Evolutionary conservation across 2,113 vertebrate species (phyloP), one percentile per base, ranked within the genome.

Genomic region (Alces alces): DNA sequence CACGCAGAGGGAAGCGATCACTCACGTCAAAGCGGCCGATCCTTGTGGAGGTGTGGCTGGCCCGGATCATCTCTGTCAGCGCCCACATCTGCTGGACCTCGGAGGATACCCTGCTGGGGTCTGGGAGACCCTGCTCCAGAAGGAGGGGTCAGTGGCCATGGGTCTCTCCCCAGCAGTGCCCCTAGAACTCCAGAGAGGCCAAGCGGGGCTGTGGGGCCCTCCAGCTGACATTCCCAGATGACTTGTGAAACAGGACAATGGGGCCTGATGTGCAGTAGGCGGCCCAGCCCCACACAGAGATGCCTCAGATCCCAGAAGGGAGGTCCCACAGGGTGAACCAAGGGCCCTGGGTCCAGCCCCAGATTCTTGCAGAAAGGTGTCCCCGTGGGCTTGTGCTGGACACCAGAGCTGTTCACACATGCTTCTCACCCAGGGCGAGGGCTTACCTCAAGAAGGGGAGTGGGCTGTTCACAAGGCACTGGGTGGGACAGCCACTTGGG

Each of bases 11-110:
- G 0, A 88, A 25, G 0, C 1, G 0, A 70, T 88, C 27, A 99
- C 99, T 99, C 98, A 99, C 99, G 0, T 99, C 99, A 9, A 99
- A 99, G 21, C 99, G 99, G 82, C 99, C 99, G 0, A 99, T 99
- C 85, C 99, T 99, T 13, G 99, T 98, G 0, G 99, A 98, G 5
- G 99, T 99, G 97, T 99, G 99, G 98, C 98, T 99, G 97, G 99
- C 99, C 95, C 99, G 99, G 99, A 99, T 99, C 98, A 99, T 99
- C 97, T 99, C 99, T 0, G 99, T 99, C 98, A 99, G 98, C 43
- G 99, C 99, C 99, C 99, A 99, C 99, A 99, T 99, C 97, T 99
- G 99, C 98, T 99, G 99, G n/a, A 99, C 99, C 89, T 99, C 99
- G 0, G 99, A 99, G 0, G 99, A 99, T 2, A 99, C 99, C 1